Conservation (phyloP, 2,113 vertebrate species). For the Stictonetta naevosa region DNA sequence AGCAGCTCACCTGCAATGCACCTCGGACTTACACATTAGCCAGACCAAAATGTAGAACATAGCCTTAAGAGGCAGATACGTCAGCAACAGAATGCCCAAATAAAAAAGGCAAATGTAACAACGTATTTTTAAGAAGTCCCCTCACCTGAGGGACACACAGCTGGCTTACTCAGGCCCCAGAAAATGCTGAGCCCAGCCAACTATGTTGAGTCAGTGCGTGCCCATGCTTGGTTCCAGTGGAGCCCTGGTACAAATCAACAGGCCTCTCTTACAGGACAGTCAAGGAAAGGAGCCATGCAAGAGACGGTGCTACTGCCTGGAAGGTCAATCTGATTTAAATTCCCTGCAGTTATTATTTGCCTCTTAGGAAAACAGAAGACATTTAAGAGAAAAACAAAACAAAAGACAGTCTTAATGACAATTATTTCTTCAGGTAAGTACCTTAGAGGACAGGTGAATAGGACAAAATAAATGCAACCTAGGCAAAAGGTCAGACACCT, state of each 20-base stretch:
- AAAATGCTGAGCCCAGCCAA: not conserved
- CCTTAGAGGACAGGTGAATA: not conserved
- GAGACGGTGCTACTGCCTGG: not conserved
- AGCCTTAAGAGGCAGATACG: not conserved
- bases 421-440: not conserved
- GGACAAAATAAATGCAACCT: not conserved
- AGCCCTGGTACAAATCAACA: not conserved
- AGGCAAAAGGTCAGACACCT: not conserved
- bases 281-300: not conserved
- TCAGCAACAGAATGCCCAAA: not conserved
- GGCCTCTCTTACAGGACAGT: not conserved
- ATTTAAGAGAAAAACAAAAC: too few species aligned
- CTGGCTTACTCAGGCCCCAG: not conserved
- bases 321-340: not conserved
- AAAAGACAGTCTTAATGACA: not conserved
- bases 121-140: not conserved
- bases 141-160: not conserved
- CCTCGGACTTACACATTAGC: not conserved
- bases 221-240: fast-evolving
- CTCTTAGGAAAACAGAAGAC: too few species aligned
- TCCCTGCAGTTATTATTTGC: not conserved
- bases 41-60: not conserved
- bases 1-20: not conserved
- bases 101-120: not conserved
- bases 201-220: not conserved